These are phyloP conservation scores for Baryphthengus martii DNA, from an alignment of 2,113 vertebrate genomes.

Conservation along the genomic window DNA sequence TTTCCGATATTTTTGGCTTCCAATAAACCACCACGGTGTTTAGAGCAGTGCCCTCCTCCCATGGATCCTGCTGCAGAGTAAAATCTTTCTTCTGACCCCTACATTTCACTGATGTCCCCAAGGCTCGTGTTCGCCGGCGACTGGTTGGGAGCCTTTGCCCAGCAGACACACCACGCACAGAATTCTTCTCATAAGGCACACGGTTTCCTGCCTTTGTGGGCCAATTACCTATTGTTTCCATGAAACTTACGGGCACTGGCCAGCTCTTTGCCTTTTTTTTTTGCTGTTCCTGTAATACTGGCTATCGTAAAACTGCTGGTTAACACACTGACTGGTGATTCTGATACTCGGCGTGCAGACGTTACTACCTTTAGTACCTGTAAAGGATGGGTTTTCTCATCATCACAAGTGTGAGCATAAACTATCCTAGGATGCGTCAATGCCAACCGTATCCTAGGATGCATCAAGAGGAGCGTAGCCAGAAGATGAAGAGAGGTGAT, in stretches of 20 bases:
- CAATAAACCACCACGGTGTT: background rate
- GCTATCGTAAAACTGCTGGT: background rate
- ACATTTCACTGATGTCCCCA: background rate
- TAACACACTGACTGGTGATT: background rate
- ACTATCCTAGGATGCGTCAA: too few relatives aligned
- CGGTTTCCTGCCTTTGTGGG: conserved; percentile 15
- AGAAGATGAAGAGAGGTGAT: too few relatives aligned
- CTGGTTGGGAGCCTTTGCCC: background rate
- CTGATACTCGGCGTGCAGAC: background rate
- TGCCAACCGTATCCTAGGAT: too few relatives aligned
- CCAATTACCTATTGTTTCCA: background rate
- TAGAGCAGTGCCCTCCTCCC: background rate
- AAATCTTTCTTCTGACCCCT: background rate
- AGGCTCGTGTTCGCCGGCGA: background rate
- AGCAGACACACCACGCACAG: background rate
- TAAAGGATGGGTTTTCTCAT: background rate
- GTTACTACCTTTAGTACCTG: background rate
- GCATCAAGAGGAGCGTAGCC: too few relatives aligned
- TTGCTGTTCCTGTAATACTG: background rate
- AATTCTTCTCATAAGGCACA: background rate
- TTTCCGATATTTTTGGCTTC: background rate
- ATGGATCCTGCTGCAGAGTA: background rate
- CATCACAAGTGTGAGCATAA: background rate
- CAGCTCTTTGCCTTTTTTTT: background rate
- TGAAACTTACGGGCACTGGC: background rate